A percentile compares a stretch with the other conserved stretches of the same genome.
Evolutionary conservation across 2,888 invertebrate species (phyloP).

Genomic region (Sisyra nigra): DNA sequence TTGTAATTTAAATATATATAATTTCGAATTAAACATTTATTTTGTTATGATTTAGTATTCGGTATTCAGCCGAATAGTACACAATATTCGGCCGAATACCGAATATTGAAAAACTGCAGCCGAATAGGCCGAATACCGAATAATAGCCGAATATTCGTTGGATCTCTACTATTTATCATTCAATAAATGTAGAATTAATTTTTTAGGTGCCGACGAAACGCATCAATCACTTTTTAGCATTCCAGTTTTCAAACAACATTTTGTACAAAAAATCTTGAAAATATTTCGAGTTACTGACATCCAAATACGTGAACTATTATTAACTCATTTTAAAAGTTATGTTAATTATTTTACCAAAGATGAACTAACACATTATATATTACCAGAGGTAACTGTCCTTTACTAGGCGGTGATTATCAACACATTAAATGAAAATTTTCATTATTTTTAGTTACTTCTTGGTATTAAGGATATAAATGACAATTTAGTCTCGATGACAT

Average conservation of each 20-base stretch:
- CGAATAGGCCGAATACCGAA: too few species aligned
- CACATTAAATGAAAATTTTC: neutral
- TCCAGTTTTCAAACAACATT: conserved; percentile 49
- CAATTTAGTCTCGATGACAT: conserved; percentile 61
- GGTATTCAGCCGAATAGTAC: too few species aligned
- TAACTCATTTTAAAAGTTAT: conserved; percentile 63
- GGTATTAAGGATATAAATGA: conserved; percentile 82
- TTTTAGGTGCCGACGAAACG: too few species aligned
- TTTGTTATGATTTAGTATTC: too few species aligned
- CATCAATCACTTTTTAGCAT: conserved; percentile 17
- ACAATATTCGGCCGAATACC: too few species aligned
- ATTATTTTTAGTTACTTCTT: conserved; percentile 43
- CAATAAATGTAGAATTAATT: too few species aligned
- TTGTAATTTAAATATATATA: too few species aligned
- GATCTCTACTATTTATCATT: too few species aligned
- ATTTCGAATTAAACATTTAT: too few species aligned
- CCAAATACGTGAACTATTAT: conserved; percentile 61
- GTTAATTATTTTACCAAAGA: conserved; percentile 57
- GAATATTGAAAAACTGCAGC: too few species aligned
- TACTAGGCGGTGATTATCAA: neutral
- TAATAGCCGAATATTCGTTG: too few species aligned
- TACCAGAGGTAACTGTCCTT: conserved; percentile 54
- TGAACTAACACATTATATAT: conserved; percentile 55
- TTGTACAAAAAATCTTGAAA: conserved; percentile 61
- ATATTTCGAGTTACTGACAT: conserved; percentile 75